A percentile compares a stretch with the other conserved stretches of the same genome.
These are phyloP conservation scores for Lutjanus campechanus DNA, from an alignment of 2,797 vertebrate genomes.

Conservation along the genomic window DNA sequence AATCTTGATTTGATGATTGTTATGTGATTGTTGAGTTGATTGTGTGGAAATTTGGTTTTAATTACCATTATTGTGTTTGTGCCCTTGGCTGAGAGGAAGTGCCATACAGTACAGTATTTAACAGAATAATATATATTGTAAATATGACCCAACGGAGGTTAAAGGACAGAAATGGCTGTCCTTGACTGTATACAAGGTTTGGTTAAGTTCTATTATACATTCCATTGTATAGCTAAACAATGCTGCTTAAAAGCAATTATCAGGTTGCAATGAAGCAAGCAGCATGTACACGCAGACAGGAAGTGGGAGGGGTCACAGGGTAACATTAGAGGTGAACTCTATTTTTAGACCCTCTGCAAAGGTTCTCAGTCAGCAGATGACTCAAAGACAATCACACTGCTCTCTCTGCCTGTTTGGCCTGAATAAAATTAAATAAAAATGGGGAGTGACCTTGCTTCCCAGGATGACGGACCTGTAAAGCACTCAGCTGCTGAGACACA, in stretches of 20 bases:
- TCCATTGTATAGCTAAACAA: constrained; percentile 45
- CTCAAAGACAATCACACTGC: constrained; percentile 68
- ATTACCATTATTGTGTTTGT: background rate
- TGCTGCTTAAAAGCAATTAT: constrained; percentile 52
- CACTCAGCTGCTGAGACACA: constrained; percentile 17
- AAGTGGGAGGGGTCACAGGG: constrained; percentile 62
- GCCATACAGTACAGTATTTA: background rate
- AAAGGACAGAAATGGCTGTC: background rate
- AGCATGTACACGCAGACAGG: constrained; percentile 43
- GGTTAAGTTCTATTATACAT: constrained; percentile 21
- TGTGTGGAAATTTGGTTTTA: constrained; percentile 7
- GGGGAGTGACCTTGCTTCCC: constrained; percentile 59
- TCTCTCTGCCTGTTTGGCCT: constrained; percentile 43
- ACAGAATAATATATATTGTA: background rate
- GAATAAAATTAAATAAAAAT: constrained; percentile 58
- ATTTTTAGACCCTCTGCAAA: constrained; percentile 77
- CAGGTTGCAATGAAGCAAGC: constrained; percentile 43
- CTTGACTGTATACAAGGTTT: constrained; percentile 11
- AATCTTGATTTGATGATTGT: constrained; percentile 11
- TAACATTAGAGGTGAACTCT: constrained; percentile 72
- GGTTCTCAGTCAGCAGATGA: constrained; percentile 76
- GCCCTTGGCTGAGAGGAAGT: background rate
- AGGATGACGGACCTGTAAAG: constrained; percentile 43
- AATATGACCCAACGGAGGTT: constrained; percentile 16
- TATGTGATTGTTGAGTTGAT: constrained; percentile 5